Evolutionary conservation across 2,888 invertebrate species (phyloP), one percentile per base, ranked within the genome.

Genomic region (Phengaris alcon): DNA sequence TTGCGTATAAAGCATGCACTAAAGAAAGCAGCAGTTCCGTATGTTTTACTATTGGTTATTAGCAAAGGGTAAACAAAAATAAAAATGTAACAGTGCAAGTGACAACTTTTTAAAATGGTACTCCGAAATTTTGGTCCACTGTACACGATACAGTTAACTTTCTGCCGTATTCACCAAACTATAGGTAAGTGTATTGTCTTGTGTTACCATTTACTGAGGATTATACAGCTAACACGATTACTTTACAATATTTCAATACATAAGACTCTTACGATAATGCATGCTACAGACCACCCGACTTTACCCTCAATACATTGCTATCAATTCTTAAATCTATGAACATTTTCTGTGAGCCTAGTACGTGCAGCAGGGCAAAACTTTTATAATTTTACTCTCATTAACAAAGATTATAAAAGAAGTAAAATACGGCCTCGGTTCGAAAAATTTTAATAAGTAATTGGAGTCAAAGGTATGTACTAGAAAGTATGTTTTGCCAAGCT

Each of bases 101-200:
- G 4, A 52, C 2, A 52, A 12, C 52, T 35, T 35, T 64, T 6
- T 64, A 9, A 6, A 59, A 44, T 35, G 35, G 35, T 44, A 64
- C 35, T 9, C 6, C 64, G 13, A 12, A 12, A 64, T 10, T 12
- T 0, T 44, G 6, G 13, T 35, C 64, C 82, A 80, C 79, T 85
- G 84, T 88, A 87, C 85, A 86, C 35, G 84, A 86, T 83, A 88
- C 86, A 85, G 84, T 86, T 87, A 91, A 91, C 91, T 91, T 91
- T 88, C 86, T 92, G 92, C 90, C 91, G 81, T 90, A 93, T 91
- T 92, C 89, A 91, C 91, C 92, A 91, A 86, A 86, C 89, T 91
- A 92, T 88, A 88, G 85, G 87, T 91, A 90, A 88, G 87, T 91
- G 90, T 93, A 93, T 93, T 93, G 93, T 92, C 93, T 88, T 83